Conservation (phyloP, 2,888 invertebrate genomes). For the Parnassius smintheus region DNA sequence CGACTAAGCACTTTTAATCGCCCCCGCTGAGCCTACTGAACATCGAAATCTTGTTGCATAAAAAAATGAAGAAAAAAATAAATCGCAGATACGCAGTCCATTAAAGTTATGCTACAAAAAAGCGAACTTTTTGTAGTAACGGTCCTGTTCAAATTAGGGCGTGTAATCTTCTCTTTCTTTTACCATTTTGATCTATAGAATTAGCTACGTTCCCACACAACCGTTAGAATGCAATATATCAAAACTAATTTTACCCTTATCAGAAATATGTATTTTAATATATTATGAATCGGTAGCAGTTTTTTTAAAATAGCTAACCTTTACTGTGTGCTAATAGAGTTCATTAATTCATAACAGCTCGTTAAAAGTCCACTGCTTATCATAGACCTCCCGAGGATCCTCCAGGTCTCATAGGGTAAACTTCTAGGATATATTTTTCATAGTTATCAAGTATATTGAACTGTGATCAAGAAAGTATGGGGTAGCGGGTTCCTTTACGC, state of each 20-base stretch:
- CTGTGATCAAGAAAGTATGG: too few relatives aligned
- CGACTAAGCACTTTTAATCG: slow-evolving; percentile 24
- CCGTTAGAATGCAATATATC: slow-evolving; percentile 28
- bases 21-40: slow-evolving; percentile 69
- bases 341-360: too few relatives aligned
- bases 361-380: too few relatives aligned
- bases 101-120: slow-evolving; percentile 34
- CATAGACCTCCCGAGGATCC: too few relatives aligned
- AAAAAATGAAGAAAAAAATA: slow-evolving; percentile 47
- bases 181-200: slow-evolving; percentile 30
- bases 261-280: slow-evolving; percentile 9
- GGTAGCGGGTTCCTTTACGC: too few relatives aligned
- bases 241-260: slow-evolving; percentile 22
- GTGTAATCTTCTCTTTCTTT: slow-evolving; percentile 73
- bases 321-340: too few relatives aligned
- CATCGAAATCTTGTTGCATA: slow-evolving; percentile 58
- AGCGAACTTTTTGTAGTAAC: slow-evolving; percentile 58
- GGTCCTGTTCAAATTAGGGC: slow-evolving; percentile 71
- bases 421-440: too few relatives aligned
- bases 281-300: slow-evolving; percentile 18
- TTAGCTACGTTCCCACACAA: slow-evolving; percentile 27
- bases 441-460: too few relatives aligned
- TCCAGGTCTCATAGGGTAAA: too few relatives aligned
- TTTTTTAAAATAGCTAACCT: not conserved
- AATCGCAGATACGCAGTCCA: slow-evolving; percentile 74